Evolutionary conservation across 2,797 vertebrate species (phyloP).

Genomic region (Anguilla pacifica): DNA sequence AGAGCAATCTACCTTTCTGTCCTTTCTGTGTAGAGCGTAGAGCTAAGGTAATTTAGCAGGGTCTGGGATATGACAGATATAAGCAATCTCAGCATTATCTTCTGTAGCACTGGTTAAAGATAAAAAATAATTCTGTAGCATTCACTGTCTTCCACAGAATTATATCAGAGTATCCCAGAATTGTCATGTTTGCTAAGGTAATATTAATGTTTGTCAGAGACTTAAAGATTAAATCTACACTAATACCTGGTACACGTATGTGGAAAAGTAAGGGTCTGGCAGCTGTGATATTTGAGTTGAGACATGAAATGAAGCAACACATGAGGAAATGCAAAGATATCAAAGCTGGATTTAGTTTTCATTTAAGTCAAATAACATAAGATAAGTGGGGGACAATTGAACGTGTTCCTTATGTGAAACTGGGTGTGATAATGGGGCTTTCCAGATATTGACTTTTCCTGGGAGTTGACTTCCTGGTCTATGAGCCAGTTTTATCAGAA

Average conservation of each 20-base stretch:
- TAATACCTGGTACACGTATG: background rate
- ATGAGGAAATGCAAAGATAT: background rate
- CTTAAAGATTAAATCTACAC: background rate
- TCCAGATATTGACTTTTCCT: background rate
- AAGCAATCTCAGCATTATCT: constrained; percentile 19
- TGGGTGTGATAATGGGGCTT: background rate
- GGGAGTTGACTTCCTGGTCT: background rate
- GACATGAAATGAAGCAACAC: background rate
- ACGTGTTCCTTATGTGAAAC: background rate
- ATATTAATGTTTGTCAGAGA: background rate
- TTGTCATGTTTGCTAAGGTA: background rate
- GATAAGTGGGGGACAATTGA: background rate
- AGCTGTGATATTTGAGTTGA: background rate
- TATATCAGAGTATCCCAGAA: background rate
- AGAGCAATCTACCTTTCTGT: background rate
- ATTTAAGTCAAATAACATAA: background rate
- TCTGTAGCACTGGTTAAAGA: background rate
- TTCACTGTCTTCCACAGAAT: background rate
- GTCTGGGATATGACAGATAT: background rate
- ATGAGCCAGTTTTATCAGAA: background rate
- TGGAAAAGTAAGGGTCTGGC: background rate
- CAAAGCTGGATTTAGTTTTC: background rate
- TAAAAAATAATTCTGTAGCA: background rate
- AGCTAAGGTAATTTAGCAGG: background rate
- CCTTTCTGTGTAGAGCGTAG: background rate